Evolutionary conservation across 1,140 invertebrate species (phyloP).

Genomic region (Kradibia gibbosae): DNA sequence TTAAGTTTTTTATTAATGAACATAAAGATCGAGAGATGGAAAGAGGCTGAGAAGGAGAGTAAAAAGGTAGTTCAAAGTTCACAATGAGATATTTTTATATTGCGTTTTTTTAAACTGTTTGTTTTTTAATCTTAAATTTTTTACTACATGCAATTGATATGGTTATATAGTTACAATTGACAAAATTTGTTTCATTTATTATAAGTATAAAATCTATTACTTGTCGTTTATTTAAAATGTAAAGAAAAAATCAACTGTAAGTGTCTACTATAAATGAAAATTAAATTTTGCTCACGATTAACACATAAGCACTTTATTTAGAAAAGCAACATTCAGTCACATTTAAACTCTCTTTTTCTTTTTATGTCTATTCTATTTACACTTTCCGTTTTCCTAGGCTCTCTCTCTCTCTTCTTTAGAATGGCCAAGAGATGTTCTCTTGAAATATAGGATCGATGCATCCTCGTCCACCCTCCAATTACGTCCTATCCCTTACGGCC

Average conservation of each 20-base stretch:
- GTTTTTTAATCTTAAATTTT: too few relatives aligned
- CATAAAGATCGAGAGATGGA: conserved; percentile 15
- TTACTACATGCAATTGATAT: too few relatives aligned
- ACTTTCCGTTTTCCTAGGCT: background rate
- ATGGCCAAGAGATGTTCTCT: conserved; percentile 58
- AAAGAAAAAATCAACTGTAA: conserved; percentile 54
- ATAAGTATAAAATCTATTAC: conserved; percentile 56
- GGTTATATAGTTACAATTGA: too few relatives aligned
- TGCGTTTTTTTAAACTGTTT: too few relatives aligned
- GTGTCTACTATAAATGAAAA: conserved; percentile 67
- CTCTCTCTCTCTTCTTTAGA: conserved; percentile 18
- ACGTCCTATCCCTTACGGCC: conserved; percentile 68
- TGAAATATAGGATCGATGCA: conserved; percentile 64
- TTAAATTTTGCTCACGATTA: conserved; percentile 70
- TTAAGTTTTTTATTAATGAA: too few relatives aligned
- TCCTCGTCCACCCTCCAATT: conserved; percentile 69
- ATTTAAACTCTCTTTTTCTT: conserved; percentile 19
- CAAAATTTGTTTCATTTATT: too few relatives aligned
- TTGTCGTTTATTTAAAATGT: background rate
- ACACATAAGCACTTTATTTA: conserved; percentile 73
- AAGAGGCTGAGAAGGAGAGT: background rate
- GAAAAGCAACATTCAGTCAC: conserved; percentile 57
- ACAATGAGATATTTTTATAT: too few relatives aligned
- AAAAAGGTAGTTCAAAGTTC: too few relatives aligned
- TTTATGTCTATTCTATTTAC: background rate